Conservation (phyloP, 53 echinoderm and acorn worm genomes). For the Echinometra lucunter region DNA sequence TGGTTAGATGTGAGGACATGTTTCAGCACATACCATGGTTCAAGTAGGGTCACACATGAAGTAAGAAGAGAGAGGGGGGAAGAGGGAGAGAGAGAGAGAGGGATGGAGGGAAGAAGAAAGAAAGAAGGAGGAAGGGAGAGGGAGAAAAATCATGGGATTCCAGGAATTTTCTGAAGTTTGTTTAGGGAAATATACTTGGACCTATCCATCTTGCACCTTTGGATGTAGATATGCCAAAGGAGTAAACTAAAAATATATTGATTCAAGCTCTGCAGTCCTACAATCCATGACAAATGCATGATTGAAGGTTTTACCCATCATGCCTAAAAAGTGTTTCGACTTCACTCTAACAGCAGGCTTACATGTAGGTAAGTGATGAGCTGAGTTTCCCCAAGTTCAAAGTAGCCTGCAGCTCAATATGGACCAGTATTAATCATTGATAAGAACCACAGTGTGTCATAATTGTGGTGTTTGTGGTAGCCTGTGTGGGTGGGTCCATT, state of each 20-base stretch:
- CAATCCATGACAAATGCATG: no score
- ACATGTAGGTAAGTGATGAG: background rate
- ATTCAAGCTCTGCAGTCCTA: no score
- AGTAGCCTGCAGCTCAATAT: background rate
- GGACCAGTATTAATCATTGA: background rate
- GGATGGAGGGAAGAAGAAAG: no score
- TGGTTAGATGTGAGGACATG: background rate
- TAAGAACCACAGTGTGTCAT: background rate
- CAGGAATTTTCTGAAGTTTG: background rate
- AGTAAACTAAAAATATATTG: no score
- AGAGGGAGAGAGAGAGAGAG: background rate
- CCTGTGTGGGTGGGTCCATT: background rate
- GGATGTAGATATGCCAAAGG: background rate
- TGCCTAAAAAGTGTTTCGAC: no score
- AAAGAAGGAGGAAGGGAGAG: background rate
- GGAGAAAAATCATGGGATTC: background rate
- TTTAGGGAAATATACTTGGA: background rate
- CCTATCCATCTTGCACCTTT: background rate
- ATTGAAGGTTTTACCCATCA: no score
- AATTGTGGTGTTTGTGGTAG: slow-evolving; percentile 17
- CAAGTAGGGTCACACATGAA: background rate
- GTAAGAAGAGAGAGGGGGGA: background rate
- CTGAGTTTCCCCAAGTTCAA: background rate
- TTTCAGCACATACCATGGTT: background rate
- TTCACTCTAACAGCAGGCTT: no score